phyloP scores from a whole-genome alignment of 53 echinoderm and acorn worm species.

The Holothuria leucospilota region DNA sequence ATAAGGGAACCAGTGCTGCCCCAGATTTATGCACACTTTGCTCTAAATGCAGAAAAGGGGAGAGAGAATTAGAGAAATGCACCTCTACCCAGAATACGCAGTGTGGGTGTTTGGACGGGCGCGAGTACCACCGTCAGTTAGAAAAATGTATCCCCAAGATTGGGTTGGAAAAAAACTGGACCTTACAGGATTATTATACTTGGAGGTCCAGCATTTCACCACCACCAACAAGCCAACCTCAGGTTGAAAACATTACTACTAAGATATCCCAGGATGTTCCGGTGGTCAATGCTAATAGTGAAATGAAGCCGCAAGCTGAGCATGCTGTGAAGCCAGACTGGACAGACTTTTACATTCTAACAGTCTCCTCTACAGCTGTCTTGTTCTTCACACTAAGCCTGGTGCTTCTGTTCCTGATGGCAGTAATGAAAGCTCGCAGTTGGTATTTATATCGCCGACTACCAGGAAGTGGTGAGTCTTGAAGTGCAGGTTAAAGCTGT shows the following conservation, averaged over 20 bases:
- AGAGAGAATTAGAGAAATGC: neutral
- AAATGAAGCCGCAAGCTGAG: neutral
- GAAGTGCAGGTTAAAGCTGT: no score
- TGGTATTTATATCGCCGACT: constrained; percentile 42
- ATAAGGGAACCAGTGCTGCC: no score
- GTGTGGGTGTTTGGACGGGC: neutral
- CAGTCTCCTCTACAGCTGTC: constrained; percentile 37
- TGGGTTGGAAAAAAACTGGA: constrained; percentile 10
- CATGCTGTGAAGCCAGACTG: constrained; percentile 41
- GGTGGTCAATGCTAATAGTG: neutral
- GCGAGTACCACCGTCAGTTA: neutral
- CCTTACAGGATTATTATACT: neutral
- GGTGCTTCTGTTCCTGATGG: constrained; percentile 44
- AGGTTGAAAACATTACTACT: neutral
- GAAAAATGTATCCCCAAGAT: constrained; percentile 1
- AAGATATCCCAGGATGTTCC: neutral
- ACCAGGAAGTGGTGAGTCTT: constrained; percentile 44
- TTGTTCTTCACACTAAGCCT: constrained; percentile 48
- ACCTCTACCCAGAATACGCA: neutral
- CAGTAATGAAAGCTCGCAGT: constrained; percentile 50
- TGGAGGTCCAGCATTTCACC: neutral
- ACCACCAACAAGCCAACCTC: constrained; percentile 9
- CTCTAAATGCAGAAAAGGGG: constrained; percentile 18
- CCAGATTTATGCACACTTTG: constrained; percentile 3
- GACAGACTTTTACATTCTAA: constrained; percentile 53